phyloP scores from a whole-genome alignment of 1,140 invertebrate species.

The Dendrolimus punctatus region DNA sequence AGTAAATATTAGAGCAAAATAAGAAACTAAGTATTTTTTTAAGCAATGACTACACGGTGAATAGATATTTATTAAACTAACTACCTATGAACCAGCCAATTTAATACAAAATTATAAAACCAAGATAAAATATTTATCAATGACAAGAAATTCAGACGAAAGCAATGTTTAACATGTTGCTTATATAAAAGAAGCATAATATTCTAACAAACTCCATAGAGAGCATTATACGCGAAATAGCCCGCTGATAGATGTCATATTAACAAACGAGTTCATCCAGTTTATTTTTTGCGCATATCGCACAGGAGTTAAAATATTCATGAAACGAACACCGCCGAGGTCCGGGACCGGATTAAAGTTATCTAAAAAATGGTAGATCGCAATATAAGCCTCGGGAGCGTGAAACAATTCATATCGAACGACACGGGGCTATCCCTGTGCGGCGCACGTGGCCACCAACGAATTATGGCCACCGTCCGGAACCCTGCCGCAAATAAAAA shows the following conservation, averaged over 20 bases:
- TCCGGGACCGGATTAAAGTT: conserved; percentile 43
- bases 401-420: conserved; percentile 38
- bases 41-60: too few relatives aligned
- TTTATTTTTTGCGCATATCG: conserved; percentile 48
- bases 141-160: too few relatives aligned
- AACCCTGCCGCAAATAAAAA: conserved; percentile 33
- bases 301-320: conserved; percentile 63
- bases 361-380: conserved; percentile 42
- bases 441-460: background rate
- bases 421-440: conserved; percentile 6
- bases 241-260: conserved; percentile 46
- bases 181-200: too few relatives aligned
- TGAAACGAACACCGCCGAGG: conserved; percentile 42
- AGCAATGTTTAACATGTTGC: too few relatives aligned
- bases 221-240: conserved; percentile 12
- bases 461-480: conserved; percentile 8
- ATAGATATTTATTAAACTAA: too few relatives aligned
- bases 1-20: too few relatives aligned
- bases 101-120: too few relatives aligned
- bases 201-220: too few relatives aligned
- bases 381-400: conserved; percentile 24
- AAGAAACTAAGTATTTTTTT: too few relatives aligned
- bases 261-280: conserved; percentile 51
- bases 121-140: too few relatives aligned
- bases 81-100: too few relatives aligned